Conservation (phyloP, 2,113 vertebrate genomes). For the Illadopsis cleaveri region DNA sequence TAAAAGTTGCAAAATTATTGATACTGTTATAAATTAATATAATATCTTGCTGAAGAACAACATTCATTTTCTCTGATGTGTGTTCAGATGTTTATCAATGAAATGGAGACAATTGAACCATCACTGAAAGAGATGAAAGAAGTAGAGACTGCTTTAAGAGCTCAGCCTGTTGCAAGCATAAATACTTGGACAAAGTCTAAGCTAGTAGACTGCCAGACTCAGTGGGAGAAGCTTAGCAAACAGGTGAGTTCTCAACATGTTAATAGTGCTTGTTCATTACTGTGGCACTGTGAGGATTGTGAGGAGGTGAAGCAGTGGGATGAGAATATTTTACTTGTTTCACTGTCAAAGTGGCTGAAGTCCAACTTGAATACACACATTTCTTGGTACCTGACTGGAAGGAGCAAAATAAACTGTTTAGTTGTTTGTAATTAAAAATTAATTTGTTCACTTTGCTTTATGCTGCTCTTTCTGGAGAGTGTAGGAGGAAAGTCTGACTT, state of each 20-base stretch:
- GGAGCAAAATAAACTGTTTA: background rate
- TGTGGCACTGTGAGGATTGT: background rate
- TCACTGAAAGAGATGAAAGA: conserved; percentile 88
- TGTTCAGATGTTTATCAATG: conserved; percentile 78
- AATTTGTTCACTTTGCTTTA: background rate
- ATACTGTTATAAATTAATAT: background rate
- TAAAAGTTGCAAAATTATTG: background rate
- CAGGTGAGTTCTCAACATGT: conserved; percentile 74
- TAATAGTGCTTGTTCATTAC: background rate
- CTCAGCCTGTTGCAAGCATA: conserved; percentile 74
- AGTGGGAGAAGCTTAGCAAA: conserved; percentile 85
- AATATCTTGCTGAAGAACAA: background rate
- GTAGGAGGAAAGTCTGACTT: background rate
- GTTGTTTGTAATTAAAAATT: background rate
- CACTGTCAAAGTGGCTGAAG: background rate
- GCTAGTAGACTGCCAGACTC: conserved; percentile 75
- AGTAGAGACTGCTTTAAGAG: conserved; percentile 78
- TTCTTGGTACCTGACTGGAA: background rate
- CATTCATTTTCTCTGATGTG: background rate
- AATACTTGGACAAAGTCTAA: conserved; percentile 81
- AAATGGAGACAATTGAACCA: conserved; percentile 82
- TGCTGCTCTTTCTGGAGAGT: background rate
- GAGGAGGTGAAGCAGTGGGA: background rate
- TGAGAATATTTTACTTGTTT: background rate
- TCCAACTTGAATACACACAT: background rate